phyloP scores from a whole-genome alignment of 2,797 vertebrate genomes.

The Lepus oiostolus region DNA sequence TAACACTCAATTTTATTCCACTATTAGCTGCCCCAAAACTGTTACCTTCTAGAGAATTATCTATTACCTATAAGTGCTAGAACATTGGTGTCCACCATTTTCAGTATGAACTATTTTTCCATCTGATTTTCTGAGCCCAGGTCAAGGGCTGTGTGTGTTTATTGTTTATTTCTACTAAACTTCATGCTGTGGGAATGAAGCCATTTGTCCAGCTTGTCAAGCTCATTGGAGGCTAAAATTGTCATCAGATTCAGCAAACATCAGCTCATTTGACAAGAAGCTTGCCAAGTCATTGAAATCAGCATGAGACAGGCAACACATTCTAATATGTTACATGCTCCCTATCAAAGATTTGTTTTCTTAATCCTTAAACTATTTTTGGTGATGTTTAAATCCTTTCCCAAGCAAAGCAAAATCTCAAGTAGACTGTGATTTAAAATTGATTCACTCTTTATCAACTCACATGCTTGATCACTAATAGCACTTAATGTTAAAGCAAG shows the following conservation, averaged over 20 bases:
- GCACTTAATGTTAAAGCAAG: conserved; percentile 36
- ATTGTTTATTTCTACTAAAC: conserved; percentile 24
- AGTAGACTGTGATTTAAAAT: not conserved
- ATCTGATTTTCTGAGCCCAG: not conserved
- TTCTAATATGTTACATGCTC: not conserved
- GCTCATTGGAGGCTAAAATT: not conserved
- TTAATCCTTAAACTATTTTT: conserved; percentile 6
- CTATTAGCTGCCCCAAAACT: not conserved
- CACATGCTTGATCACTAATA: not conserved
- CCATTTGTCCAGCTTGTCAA: not conserved
- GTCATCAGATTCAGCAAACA: not conserved
- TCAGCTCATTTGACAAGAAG: conserved; percentile 32
- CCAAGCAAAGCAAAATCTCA: not conserved
- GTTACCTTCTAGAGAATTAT: not conserved
- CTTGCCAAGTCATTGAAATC: not conserved
- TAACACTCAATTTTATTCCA: not conserved
- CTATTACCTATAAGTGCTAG: not conserved
- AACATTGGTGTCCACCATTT: not conserved
- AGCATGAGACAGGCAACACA: not conserved
- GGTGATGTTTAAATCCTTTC: not conserved
- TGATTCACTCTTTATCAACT: not conserved
- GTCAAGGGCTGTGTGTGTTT: not conserved
- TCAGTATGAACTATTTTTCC: conserved; percentile 4
- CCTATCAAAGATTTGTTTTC: not conserved
- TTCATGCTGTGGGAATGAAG: not conserved